phyloP scores from a whole-genome alignment of 1,140 invertebrate genomes.

The Neodiprion lecontei region DNA sequence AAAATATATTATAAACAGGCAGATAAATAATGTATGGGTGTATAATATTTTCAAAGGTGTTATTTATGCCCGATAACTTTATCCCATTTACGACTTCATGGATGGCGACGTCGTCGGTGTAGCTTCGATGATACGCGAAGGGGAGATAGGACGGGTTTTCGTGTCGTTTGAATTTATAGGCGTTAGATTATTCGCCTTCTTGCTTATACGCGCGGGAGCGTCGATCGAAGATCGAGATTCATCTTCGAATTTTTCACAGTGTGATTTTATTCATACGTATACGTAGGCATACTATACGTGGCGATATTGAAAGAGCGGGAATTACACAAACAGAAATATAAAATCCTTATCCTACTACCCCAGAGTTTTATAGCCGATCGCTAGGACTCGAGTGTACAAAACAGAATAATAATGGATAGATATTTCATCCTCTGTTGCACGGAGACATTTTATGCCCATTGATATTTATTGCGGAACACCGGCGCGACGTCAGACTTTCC shows the following conservation, averaged over 20 bases:
- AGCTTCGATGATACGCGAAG: background rate
- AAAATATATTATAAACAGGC: no score
- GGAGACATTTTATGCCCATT: no score
- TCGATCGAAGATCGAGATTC: background rate
- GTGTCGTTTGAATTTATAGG: background rate
- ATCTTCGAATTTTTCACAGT: background rate
- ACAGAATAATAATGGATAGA: no score
- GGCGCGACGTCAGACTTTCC: no score
- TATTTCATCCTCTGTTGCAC: no score
- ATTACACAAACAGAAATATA: no score
- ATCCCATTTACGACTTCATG: background rate
- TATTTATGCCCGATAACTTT: slow-evolving; percentile 3
- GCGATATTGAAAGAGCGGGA: no score
- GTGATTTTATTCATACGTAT: no score
- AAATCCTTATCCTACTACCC: background rate
- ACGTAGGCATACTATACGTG: no score
- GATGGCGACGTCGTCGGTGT: background rate
- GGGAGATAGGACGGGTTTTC: background rate
- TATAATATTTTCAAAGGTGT: background rate
- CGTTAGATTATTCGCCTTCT: background rate
- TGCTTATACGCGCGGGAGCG: background rate
- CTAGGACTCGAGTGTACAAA: no score
- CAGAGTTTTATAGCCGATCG: background rate
- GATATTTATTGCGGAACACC: no score
- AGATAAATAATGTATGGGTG: no score